Percentiles rank a stretch among this genome's conserved stretches.
Conservation (phyloP, 2,888 invertebrate species). For the Hoplodrina blanda region DNA sequence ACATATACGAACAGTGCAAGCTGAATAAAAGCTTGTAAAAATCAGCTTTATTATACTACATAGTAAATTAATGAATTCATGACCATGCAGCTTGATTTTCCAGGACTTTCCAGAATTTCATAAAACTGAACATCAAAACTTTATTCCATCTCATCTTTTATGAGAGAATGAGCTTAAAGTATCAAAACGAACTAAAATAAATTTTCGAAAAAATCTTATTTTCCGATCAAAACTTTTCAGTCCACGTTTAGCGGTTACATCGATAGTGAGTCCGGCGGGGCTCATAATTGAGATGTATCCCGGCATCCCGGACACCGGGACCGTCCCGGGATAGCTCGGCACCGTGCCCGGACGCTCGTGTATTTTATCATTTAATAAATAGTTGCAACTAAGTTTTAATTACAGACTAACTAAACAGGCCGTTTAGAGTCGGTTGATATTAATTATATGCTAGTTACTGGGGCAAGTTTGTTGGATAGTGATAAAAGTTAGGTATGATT, state of each 20-base stretch:
- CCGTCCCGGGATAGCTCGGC: constrained; percentile 14
- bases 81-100: too few relatives aligned
- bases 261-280: constrained; percentile 42
- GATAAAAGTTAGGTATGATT: too few relatives aligned
- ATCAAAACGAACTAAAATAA: background rate
- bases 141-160: background rate
- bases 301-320: constrained; percentile 22
- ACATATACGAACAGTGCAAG: too few relatives aligned
- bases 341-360: constrained; percentile 33
- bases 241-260: constrained; percentile 33
- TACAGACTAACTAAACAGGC: constrained; percentile 31
- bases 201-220: background rate
- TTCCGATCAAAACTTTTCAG: constrained; percentile 24
- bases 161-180: background rate
- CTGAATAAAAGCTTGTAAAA: too few relatives aligned
- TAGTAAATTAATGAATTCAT: too few relatives aligned
- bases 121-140: background rate
- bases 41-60: too few relatives aligned
- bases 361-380: constrained; percentile 62
- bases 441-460: constrained; percentile 33
- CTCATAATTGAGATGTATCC: constrained; percentile 60
- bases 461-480: constrained; percentile 10
- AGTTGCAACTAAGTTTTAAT: constrained; percentile 58
- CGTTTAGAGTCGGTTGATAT: constrained; percentile 25
- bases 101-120: too few relatives aligned